Evolutionary conservation across 2,888 invertebrate species (phyloP), one percentile per base, ranked within the genome.

Genomic region (Taphrorychus bicolor): DNA sequence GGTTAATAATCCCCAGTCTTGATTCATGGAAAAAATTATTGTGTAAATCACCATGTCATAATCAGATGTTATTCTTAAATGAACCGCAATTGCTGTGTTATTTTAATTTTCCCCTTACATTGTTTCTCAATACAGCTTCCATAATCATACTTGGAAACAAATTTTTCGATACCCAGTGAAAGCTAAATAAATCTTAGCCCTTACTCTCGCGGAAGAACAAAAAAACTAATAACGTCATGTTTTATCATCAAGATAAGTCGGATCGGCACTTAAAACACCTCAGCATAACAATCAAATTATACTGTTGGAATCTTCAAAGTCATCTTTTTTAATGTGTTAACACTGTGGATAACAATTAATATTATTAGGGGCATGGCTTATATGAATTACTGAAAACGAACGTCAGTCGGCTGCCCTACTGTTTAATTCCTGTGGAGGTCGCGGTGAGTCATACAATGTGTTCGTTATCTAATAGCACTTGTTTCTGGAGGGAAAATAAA

Each of bases 281-380:
- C 57, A 51, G 52, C 23, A 41, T 66, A 66, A 66, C 66, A 66
- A 66, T 60, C 66, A 41, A 57, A 61, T 66, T 66, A 66, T 66
- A 66, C 66, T 21, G 51, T 32, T 9, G 41, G 66, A 58, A 56
- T 61, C 51, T 60, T 22, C 41, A 60, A 7, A 69, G 69, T 69
- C 69, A 69, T 69, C 66, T 21, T 66, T 69, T 69, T 69, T 69
- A 69, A 69, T 69, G 69, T 58, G 65, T 69, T 65, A 69, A 67
- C 67, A 63, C 54, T 18, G 48, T 21, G 52, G 51, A 51, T 49
- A 59, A 64, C 67, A 65, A 69, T 69, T 69, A 69, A 59, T 56
- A 64, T 58, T 58, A 52, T 58, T 49, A 58, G 41, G 42, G 45
- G 24, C n/a, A n/a, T n/a, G n/a, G 58, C 41, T 21, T 24, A 52